Evolutionary conservation across 2,888 invertebrate genomes (phyloP), one percentile per base, ranked within the genome.

Genomic region (Candidula unifasciata): DNA sequence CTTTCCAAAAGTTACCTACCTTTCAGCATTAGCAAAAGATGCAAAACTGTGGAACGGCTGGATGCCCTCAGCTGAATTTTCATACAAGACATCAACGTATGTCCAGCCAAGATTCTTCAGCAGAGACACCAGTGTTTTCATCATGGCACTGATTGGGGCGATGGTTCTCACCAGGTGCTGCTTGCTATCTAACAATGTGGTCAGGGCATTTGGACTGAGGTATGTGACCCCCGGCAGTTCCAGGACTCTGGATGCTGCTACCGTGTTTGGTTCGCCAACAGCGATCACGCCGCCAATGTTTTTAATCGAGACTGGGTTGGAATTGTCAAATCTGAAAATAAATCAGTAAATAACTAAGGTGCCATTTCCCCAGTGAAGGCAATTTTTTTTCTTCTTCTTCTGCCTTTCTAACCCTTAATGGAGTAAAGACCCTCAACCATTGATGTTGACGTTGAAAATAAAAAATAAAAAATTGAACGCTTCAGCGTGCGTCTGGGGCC

Each of bases 151-250:
- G 83, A 89, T 88, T 10, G 92, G 91, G 3, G 92, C 90, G 8
- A 90, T 89, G 8, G 92, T 91, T 16, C 92, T 87, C 0, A 91
- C 89, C 69, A 92, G 89, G 86, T 90, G 90, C 10, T 89, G 88
- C 82, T 89, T 90, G 76, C 91, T 86, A 66, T 89, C 89, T 21
- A 93, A 85, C 3, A 84, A 64, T 0, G 86, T 74, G 2, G 90
- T 89, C 8, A 89, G 87, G 0, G 92, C 91, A 57, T 88, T 87
- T 10, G 89, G 88, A 60, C 90, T 91, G n/a, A 94, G 88, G 90
- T 95, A 95, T 5, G 95, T 95, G 44, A 95, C 93, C 82, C 94
- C 92, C 89, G 95, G 94, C 10, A 95, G 92, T 33, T 94, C 92
- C 60, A 95, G 92, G 86, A 95, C 93, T 83, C 95, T 89, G 3